Evolutionary conservation across 2,797 vertebrate species (phyloP).

Genomic region (Scleropages formosus): DNA sequence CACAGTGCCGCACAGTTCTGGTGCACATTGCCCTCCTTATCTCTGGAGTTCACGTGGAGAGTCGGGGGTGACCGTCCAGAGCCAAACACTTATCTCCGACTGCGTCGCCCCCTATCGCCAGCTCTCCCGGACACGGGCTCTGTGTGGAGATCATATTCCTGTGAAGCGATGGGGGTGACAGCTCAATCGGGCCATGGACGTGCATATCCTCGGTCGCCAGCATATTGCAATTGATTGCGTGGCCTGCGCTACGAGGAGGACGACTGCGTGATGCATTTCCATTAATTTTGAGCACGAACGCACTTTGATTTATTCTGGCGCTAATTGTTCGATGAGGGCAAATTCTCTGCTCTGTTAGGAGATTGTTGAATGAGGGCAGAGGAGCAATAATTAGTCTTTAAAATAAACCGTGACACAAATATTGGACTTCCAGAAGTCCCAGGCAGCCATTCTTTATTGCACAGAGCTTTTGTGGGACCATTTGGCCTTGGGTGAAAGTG

Average conservation of each 20-base stretch:
- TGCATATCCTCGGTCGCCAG: slow-evolving; percentile 39
- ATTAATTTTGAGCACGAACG: neutral
- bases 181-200: slow-evolving; percentile 56
- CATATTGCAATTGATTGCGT: neutral
- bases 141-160: slow-evolving; percentile 57
- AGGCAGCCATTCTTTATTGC: neutral
- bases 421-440: neutral
- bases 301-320: neutral
- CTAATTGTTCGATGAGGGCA: neutral
- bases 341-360: neutral
- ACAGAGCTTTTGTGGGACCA: neutral
- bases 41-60: too few relatives aligned
- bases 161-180: slow-evolving; percentile 61
- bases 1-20: too few relatives aligned
- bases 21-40: too few relatives aligned
- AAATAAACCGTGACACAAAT: slow-evolving; percentile 6
- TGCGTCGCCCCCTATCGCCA: neutral
- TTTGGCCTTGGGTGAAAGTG: slow-evolving; percentile 35
- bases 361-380: neutral
- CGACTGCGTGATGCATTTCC: neutral
- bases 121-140: slow-evolving; percentile 40
- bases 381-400: slow-evolving; percentile 3
- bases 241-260: too few relatives aligned
- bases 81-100: too few relatives aligned
- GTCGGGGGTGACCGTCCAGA: too few relatives aligned